Percentiles rank a stretch among this genome's conserved stretches.
Conservation (phyloP, 2,888 invertebrate species). For the Elmis aenea region DNA sequence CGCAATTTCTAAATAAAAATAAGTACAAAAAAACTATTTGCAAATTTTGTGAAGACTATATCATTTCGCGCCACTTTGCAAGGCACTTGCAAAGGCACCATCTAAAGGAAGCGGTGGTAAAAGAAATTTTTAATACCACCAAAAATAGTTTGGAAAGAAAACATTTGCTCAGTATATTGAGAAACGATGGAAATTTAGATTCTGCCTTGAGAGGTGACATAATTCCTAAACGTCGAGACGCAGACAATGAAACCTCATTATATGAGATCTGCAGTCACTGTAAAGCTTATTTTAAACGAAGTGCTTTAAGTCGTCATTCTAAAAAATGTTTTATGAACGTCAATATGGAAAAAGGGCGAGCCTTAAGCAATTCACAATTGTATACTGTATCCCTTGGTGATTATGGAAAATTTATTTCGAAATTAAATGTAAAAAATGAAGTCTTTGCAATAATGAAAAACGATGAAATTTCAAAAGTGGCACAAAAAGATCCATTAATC, state of each 20-base stretch:
- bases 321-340: conserved; percentile 2
- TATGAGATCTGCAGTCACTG: neutral
- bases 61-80: conserved; percentile 3
- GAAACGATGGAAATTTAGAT: conserved; percentile 6
- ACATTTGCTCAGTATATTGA: neutral
- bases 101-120: neutral
- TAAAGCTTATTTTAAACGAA: neutral
- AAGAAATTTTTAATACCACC: neutral
- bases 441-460: conserved; percentile 1
- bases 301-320: conserved; percentile 2
- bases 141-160: conserved; percentile 1
- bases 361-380: neutral
- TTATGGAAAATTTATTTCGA: conserved; percentile 1
- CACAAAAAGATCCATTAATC: neutral
- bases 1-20: conserved; percentile 2
- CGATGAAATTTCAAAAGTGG: conserved; percentile 2
- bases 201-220: neutral
- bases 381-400: neutral
- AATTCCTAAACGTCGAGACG: conserved; percentile 2
- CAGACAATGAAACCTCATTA: too few species aligned
- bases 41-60: conserved; percentile 4
- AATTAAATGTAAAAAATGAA: conserved; percentile 1
- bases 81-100: conserved; percentile 1
- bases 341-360: neutral
- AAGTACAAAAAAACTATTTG: too few species aligned